Percentiles rank a stretch among this genome's conserved stretches.
Evolutionary conservation across 2,797 vertebrate genomes (phyloP).

Genomic region (Cuculus canorus): DNA sequence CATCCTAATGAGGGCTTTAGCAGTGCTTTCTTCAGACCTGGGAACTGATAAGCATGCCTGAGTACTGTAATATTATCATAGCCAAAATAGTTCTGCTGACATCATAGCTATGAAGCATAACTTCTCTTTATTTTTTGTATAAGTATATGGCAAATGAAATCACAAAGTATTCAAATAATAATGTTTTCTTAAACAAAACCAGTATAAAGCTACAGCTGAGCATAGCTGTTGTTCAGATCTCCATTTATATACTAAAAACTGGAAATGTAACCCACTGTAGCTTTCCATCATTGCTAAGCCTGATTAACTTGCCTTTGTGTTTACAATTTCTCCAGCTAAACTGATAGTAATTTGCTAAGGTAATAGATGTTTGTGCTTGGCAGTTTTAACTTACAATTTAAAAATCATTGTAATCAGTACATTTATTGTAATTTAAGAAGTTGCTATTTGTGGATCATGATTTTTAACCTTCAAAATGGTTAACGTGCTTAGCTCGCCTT

Average conservation of each 20-base stretch:
- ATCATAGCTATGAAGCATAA: not conserved
- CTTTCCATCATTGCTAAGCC: not conserved
- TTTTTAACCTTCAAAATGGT: not conserved
- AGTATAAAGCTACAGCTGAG: not conserved
- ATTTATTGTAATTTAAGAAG: not conserved
- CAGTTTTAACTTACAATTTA: not conserved
- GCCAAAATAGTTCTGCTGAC: not conserved
- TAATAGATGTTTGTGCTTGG: not conserved
- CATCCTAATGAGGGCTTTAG: not conserved
- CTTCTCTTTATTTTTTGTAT: not conserved
- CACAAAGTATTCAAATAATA: not conserved
- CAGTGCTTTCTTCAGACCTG: not conserved
- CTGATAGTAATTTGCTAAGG: not conserved
- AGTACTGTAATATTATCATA: not conserved
- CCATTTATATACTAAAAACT: not conserved
- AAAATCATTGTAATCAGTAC: not conserved
- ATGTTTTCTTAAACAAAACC: not conserved
- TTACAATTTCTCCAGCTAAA: not conserved
- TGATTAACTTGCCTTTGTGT: not conserved
- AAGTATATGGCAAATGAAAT: not conserved
- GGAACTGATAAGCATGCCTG: not conserved
- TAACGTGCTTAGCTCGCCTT: not conserved
- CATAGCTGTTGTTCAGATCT: not conserved
- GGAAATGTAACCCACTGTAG: fast-evolving
- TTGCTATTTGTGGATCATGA: not conserved